A percentile compares a stretch with the other conserved stretches of the same genome.
Conservation (phyloP, 2,797 vertebrate genomes). For the Helostoma temminkii region DNA sequence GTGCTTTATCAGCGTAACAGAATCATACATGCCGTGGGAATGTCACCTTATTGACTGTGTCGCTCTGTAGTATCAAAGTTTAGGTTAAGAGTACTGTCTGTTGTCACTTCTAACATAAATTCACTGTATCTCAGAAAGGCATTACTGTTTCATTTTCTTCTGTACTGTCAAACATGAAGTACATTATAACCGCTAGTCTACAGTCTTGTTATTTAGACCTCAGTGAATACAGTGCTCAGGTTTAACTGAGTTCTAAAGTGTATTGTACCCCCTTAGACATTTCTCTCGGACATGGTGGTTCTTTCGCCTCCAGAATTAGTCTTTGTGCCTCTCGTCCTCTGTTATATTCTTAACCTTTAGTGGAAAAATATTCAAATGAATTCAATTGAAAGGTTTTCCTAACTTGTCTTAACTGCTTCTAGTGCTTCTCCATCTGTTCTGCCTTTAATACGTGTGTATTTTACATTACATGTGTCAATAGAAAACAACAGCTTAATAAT, state of each 20-base stretch:
- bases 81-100: conserved; percentile 19
- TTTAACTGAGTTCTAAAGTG: conserved; percentile 73
- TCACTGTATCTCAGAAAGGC: conserved; percentile 50
- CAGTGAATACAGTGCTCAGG: conserved; percentile 71
- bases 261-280: conserved; percentile 44
- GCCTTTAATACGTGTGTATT: conserved; percentile 71
- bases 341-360: conserved; percentile 49
- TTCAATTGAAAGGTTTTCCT: conserved; percentile 66
- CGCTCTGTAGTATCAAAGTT: conserved; percentile 54
- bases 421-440: conserved; percentile 62
- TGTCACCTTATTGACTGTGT: conserved; percentile 31
- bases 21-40: conserved; percentile 42
- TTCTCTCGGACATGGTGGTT: conserved; percentile 61
- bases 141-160: conserved; percentile 30
- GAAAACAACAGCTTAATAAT: conserved; percentile 69
- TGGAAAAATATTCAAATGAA: conserved; percentile 63
- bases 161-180: conserved; percentile 34
- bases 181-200: conserved; percentile 23
- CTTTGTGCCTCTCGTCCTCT: conserved; percentile 72
- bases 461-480: conserved; percentile 67
- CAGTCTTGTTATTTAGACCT: conserved; percentile 60
- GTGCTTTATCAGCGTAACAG: conserved; percentile 62
- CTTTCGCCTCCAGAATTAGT: conserved; percentile 72
- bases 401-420: conserved; percentile 76
- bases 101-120: conserved; percentile 34